These are phyloP conservation scores for Gastracanthus pulcherrimus DNA, from an alignment of 2,888 invertebrate species.

Conservation along the genomic window DNA sequence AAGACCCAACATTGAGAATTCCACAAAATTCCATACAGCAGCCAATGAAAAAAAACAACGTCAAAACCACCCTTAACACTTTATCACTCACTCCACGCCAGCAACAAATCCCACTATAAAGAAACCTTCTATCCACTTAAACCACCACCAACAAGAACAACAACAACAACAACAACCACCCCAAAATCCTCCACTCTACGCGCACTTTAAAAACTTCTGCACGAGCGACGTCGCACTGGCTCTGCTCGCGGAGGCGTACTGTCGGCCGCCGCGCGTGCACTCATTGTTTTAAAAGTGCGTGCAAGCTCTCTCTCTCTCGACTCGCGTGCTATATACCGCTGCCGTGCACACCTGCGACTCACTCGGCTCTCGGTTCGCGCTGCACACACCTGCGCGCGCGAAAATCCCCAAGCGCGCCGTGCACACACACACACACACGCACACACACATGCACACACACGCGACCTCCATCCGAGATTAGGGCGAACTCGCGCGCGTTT, in stretches of 20 bases:
- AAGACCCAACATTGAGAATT: too few species aligned
- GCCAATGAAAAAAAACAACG: too few species aligned
- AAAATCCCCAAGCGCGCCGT: too few species aligned
- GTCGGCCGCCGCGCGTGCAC: constrained; percentile 66
- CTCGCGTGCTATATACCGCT: constrained; percentile 19
- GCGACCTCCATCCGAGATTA: constrained; percentile 52
- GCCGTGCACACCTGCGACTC: constrained; percentile 66
- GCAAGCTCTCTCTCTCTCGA: constrained; percentile 64
- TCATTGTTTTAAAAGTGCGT: constrained; percentile 73
- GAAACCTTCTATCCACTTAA: too few species aligned
- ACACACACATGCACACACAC: not conserved
- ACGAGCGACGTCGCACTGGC: constrained; percentile 47
- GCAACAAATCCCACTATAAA: too few species aligned
- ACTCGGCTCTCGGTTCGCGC: constrained; percentile 38
- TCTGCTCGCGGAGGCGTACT: constrained; percentile 66
- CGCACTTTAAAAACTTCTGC: not conserved
- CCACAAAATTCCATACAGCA: too few species aligned
- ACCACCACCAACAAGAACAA: too few species aligned
- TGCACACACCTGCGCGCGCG: not conserved
- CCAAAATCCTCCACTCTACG: too few species aligned
- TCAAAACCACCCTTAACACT: too few species aligned
- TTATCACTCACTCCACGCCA: too few species aligned
- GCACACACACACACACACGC: too few species aligned
- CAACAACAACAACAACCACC: too few species aligned
- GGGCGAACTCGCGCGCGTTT: constrained; percentile 10